These are phyloP conservation scores for Drosophila insularis DNA, from an alignment of 1,140 invertebrate genomes.

Conservation along the genomic window DNA sequence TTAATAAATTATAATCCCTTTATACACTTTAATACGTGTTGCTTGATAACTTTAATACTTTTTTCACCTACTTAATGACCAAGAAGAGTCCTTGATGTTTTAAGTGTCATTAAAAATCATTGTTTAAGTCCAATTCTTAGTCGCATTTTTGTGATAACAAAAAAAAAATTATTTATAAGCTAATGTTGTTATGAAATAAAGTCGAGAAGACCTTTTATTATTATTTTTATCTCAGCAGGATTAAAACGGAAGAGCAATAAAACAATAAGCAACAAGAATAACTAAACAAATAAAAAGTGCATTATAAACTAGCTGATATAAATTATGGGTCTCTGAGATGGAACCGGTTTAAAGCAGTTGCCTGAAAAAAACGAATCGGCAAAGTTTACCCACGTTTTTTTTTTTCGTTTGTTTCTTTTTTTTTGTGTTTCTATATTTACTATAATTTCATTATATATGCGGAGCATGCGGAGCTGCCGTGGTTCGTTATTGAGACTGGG, in stretches of 20 bases:
- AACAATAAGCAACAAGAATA: constrained; percentile 27
- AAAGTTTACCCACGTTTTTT: constrained; percentile 58
- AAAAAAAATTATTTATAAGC: neutral
- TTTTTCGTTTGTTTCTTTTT: constrained; percentile 26
- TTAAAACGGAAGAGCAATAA: neutral
- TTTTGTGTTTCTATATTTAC: constrained; percentile 40
- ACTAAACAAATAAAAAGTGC: constrained; percentile 26
- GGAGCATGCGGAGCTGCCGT: constrained; percentile 43
- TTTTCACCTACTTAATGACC: constrained; percentile 1
- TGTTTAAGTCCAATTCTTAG: neutral
- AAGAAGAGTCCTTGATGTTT: neutral
- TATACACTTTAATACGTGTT: neutral
- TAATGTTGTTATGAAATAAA: constrained; percentile 1
- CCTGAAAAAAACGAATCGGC: constrained; percentile 28
- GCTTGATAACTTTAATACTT: neutral
- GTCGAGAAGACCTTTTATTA: neutral
- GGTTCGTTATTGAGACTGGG: constrained; percentile 3
- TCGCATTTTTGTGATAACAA: neutral
- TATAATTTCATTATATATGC: constrained; percentile 45
- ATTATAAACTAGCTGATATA: constrained; percentile 45
- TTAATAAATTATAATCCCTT: neutral
- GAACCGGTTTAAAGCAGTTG: constrained; percentile 61
- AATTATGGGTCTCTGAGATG: constrained; percentile 49
- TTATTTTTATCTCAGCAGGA: neutral
- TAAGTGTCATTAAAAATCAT: neutral